Evolutionary conservation across 2,888 invertebrate genomes (phyloP).

Genomic region (Polydrusus tereticollis): DNA sequence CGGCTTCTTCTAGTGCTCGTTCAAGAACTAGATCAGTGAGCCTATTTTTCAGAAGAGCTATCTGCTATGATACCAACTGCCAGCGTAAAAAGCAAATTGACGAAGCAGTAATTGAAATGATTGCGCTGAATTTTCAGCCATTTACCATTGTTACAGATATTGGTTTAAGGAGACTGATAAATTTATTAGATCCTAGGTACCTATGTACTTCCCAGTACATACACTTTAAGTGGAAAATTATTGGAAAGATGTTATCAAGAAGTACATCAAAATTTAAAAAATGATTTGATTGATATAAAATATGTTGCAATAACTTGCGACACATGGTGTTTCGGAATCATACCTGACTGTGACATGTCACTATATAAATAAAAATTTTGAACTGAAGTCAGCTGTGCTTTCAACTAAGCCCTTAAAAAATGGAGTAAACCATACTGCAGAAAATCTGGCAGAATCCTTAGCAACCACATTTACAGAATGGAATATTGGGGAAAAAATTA

Average conservation of each 20-base stretch:
- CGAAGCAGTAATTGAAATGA: conserved; percentile 38
- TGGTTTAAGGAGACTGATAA: too few species aligned
- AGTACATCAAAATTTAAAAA: conserved; percentile 31
- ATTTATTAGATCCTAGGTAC: too few species aligned
- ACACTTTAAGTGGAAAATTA: conserved; percentile 28
- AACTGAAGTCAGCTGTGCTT: conserved; percentile 40
- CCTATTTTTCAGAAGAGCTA: conserved; percentile 1
- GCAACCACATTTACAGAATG: conserved; percentile 38
- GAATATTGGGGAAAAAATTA: conserved; percentile 37
- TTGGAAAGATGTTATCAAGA: not conserved
- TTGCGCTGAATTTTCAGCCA: conserved; percentile 42
- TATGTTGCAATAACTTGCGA: conserved; percentile 45
- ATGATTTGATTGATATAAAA: conserved; percentile 30
- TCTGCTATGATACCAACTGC: conserved; percentile 11
- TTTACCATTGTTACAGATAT: conserved; percentile 44
- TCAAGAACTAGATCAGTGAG: conserved; percentile 8
- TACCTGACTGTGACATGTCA: conserved; percentile 47
- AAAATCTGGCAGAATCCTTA: conserved; percentile 42
- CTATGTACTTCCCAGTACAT: too few species aligned
- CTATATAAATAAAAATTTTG: conserved; percentile 30
- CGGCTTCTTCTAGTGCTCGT: conserved; percentile 1
- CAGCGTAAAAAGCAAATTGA: conserved; percentile 32
- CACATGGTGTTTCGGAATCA: conserved; percentile 46
- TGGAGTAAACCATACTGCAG: conserved; percentile 41
- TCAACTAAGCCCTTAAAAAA: conserved; percentile 47